Evolutionary conservation across 2,113 vertebrate genomes (phyloP).

Genomic region (Ibidorhyncha struthersii): DNA sequence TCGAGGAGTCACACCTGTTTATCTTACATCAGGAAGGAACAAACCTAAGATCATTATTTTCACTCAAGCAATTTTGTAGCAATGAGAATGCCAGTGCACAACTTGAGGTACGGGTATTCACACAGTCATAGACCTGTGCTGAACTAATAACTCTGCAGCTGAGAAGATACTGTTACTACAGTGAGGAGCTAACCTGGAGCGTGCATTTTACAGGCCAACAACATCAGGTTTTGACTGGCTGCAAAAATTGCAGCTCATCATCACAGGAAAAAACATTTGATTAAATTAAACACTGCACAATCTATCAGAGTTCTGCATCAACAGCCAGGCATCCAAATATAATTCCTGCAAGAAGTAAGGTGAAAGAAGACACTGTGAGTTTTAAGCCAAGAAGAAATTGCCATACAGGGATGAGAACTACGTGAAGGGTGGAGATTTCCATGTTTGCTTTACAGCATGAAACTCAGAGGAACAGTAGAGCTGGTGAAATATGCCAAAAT

Average conservation of each 20-base stretch:
- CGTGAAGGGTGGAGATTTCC: neutral
- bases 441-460: neutral
- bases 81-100: neutral
- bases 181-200: neutral
- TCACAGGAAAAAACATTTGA: neutral
- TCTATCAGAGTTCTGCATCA: neutral
- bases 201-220: neutral
- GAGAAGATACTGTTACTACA: neutral
- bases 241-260: neutral
- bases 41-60: neutral
- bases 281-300: neutral
- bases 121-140: neutral
- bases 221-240: neutral
- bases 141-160: neutral
- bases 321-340: neutral
- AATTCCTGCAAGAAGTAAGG: neutral
- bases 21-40: neutral
- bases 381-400: neutral
- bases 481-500: neutral
- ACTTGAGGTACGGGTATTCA: neutral
- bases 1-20: neutral
- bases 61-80: neutral
- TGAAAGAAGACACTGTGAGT: neutral
- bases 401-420: neutral
- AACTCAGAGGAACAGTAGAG: neutral